Evolutionary conservation across 2,888 invertebrate species (phyloP).

Genomic region (Latheticus oryzae): DNA sequence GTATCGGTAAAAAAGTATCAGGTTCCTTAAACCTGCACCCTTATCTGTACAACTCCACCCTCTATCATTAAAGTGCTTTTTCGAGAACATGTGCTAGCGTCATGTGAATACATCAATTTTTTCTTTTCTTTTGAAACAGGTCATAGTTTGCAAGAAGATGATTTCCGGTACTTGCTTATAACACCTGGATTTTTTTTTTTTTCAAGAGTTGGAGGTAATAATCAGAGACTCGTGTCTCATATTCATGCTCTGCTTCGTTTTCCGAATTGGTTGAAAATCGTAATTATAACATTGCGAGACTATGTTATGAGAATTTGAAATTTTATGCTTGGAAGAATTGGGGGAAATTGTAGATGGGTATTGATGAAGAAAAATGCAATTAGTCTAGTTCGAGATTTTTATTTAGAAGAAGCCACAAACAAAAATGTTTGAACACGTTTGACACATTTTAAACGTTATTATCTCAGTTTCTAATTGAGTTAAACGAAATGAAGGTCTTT

Average conservation of each 20-base stretch:
- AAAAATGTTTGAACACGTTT: too few species aligned
- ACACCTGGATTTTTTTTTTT: constrained; percentile 19
- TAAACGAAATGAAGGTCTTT: too few species aligned
- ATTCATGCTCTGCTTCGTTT: constrained; percentile 31
- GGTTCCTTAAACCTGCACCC: constrained; percentile 28
- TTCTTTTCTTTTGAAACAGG: too few species aligned
- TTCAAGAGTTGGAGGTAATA: constrained; percentile 14
- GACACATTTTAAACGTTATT: too few species aligned
- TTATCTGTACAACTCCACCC: constrained; percentile 11
- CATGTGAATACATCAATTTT: constrained; percentile 19
- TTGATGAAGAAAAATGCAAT: too few species aligned
- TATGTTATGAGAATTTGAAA: too few species aligned
- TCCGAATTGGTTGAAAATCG: constrained; percentile 12
- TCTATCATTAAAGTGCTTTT: too few species aligned
- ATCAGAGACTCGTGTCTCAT: constrained; percentile 32
- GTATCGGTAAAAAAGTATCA: constrained; percentile 25
- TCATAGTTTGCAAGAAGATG: constrained; percentile 29
- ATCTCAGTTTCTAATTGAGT: too few species aligned
- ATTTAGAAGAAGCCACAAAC: too few species aligned
- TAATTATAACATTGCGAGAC: constrained; percentile 28
- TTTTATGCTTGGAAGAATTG: too few species aligned
- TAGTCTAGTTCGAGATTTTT: too few species aligned
- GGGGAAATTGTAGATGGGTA: too few species aligned
- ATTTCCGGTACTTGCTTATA: constrained; percentile 18
- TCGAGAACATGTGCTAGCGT: constrained; percentile 33